Evolutionary conservation across 2,797 vertebrate species (phyloP).

Genomic region (Hoplostethus atlanticus): DNA sequence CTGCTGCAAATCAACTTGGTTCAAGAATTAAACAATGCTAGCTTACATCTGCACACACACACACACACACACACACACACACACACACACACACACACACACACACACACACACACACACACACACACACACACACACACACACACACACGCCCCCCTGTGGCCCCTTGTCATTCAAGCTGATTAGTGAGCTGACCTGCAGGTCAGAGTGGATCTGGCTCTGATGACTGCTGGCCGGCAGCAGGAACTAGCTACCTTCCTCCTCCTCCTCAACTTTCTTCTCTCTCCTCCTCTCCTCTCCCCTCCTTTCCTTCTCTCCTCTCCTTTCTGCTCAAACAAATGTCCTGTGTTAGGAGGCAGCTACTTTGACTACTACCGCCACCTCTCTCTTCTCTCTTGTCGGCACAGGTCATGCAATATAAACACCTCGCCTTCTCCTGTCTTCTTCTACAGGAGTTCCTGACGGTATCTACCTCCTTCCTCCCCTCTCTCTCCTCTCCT

Average conservation of each 20-base stretch:
- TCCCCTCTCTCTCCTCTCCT: neutral
- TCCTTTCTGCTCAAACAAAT: conserved; percentile 59
- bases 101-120: conserved; percentile 4
- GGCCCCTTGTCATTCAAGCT: conserved; percentile 68
- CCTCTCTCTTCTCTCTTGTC: conserved; percentile 55
- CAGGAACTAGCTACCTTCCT: conserved; percentile 72
- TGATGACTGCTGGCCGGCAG: conserved; percentile 74
- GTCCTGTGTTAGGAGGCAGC: conserved; percentile 69
- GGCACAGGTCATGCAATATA: conserved; percentile 24
- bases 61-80: neutral
- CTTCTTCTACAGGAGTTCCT: conserved; percentile 20
- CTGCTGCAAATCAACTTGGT: neutral
- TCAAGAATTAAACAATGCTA: conserved; percentile 29
- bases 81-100: conserved; percentile 9
- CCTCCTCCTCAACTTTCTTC: conserved; percentile 39
- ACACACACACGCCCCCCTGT: conserved; percentile 3
- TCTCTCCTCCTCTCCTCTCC: conserved; percentile 16
- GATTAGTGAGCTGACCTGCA: conserved; percentile 79
- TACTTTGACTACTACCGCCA: conserved; percentile 60
- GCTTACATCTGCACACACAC: conserved; percentile 6
- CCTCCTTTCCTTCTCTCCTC: conserved; percentile 11
- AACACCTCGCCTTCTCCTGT: neutral
- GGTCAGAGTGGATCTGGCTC: conserved; percentile 75
- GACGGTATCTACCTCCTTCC: neutral
- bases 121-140: neutral